Evolutionary conservation across 1,140 invertebrate genomes (phyloP).

Genomic region (Oncopeltus fasciatus): DNA sequence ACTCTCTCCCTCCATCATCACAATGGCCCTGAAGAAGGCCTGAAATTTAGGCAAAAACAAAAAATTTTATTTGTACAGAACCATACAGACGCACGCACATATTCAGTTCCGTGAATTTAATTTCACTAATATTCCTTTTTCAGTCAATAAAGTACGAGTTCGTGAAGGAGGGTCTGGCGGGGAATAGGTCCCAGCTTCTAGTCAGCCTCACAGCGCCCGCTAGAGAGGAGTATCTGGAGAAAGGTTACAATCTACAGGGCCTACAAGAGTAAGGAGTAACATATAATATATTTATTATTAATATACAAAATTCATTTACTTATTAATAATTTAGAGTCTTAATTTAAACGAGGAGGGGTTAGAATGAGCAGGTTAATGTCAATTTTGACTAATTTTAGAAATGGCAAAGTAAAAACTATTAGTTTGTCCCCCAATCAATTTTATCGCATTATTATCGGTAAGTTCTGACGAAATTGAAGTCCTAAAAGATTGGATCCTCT

Average conservation of each 20-base stretch:
- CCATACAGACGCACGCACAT: too few relatives aligned
- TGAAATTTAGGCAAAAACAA: too few relatives aligned
- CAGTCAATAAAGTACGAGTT: constrained; percentile 14
- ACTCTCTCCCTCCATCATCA: too few relatives aligned
- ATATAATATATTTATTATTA: background rate
- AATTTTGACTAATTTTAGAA: background rate
- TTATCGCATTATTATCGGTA: background rate
- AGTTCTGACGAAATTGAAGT: too few relatives aligned
- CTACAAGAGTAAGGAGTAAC: constrained; percentile 16
- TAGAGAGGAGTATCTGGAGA: background rate
- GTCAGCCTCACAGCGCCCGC: background rate
- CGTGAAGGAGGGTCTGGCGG: constrained; percentile 5
- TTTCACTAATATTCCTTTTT: too few relatives aligned
- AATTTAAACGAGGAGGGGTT: background rate
- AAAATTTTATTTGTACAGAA: too few relatives aligned
- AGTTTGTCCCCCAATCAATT: background rate
- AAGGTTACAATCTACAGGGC: constrained; percentile 4
- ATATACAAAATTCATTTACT: background rate
- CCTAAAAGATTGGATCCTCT: too few relatives aligned
- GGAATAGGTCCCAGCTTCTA: background rate
- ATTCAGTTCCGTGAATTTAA: too few relatives aligned
- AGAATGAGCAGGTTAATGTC: background rate
- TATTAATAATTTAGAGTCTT: background rate
- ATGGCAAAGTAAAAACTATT: background rate
- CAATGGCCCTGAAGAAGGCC: too few relatives aligned